Base-by-base conservation (phyloP, 1,140 invertebrate species). In the Akabosia matsudoensis region DNA sequence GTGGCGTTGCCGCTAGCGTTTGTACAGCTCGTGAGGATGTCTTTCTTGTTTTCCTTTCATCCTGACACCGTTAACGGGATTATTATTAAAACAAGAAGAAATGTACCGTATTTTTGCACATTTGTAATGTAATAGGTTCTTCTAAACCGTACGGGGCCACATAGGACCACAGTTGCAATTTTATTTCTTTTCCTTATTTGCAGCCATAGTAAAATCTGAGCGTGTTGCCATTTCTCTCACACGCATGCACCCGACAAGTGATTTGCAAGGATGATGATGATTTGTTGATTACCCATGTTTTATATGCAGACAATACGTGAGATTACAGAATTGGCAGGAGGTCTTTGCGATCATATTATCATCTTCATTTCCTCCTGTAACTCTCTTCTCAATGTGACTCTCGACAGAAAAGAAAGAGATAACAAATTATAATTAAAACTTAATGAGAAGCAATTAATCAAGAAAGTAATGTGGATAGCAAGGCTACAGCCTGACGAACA, bases 401-500 rank as follows among this genome's bases (percentile, higher is more conserved):
- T 45, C 37, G 37, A 45, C 37, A 22, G 54, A n/a, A 22, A 13
- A 22, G 24, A 56, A 10, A 24, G 22, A 56, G 28, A 7, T 30
- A 67, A 31, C n/a, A 67, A 67, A 22, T 30, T 7, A 30, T 30
- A 67, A 67, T 67, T 67, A 67, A 67, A 67, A 16, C 22, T 31
- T 67, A 67, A 67, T 67, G 61, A 67, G 61, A 30, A 30, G 61
- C 30, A 67, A 67, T 67, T 67, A 67, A 67, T 67, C 61, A 67
- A 67, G 1, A 4, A 67, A 67, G 61, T 67, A 4, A 7, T 61
- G 24, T 45, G 37, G 37, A 18, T 10, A 18, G 37, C n/a, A n/a
- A 45, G 18, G 37, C 37, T 45, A 45, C 7, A 7, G 37, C 37
- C n/a, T n/a, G n/a, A n/a, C n/a, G n/a, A n/a, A n/a, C n/a, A n/a